phyloP scores from a whole-genome alignment of 1,140 invertebrate species.

The Ruditapes philippinarum region DNA sequence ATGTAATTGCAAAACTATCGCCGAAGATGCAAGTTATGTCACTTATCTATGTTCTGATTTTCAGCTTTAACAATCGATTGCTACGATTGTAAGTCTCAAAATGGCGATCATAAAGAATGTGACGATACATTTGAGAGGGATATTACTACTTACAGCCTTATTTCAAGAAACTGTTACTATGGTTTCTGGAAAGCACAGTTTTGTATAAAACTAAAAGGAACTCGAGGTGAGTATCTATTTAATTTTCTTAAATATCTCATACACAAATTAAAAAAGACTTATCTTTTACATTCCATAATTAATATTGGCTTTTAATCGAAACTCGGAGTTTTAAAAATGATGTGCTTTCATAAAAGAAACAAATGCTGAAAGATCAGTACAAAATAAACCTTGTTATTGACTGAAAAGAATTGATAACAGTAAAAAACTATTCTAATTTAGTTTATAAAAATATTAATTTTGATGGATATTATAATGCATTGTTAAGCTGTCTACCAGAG shows the following conservation, averaged over 20 bases:
- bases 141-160: constrained; percentile 74
- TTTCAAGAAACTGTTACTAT: constrained; percentile 75
- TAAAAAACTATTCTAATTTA: no score
- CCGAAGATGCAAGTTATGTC: no score
- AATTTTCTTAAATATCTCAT: neutral
- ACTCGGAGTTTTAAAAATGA: neutral
- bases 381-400: neutral
- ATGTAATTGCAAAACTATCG: no score
- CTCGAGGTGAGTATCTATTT: constrained; percentile 70
- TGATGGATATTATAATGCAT: no score
- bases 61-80: constrained; percentile 79
- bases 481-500: no score
- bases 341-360: neutral
- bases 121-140: constrained; percentile 76
- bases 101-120: constrained; percentile 72
- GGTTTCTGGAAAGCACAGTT: constrained; percentile 79
- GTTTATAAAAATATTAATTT: no score
- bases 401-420: no score
- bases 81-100: constrained; percentile 78
- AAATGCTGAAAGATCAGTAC: neutral
- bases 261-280: neutral
- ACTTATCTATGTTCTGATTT: no score
- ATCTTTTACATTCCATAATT: neutral
- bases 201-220: constrained; percentile 82
- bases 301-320: neutral